Evolutionary conservation across 2,797 vertebrate genomes (phyloP).

Genomic region (Chiroxiphia lanceolata): DNA sequence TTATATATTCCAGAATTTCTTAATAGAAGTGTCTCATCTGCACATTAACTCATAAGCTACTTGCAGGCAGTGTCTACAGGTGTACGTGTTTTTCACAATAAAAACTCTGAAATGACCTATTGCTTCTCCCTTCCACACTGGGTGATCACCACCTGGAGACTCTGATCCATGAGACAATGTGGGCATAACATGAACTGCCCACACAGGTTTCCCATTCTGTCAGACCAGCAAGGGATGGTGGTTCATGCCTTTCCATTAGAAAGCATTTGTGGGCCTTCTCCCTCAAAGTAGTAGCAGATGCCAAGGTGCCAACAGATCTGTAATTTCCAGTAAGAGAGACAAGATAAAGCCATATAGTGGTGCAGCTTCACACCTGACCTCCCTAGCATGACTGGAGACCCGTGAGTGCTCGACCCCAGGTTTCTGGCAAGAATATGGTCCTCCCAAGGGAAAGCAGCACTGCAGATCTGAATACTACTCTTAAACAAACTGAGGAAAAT

Average conservation of each 20-base stretch:
- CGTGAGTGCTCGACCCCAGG: rapidly evolving
- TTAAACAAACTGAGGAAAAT: background rate
- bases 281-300: background rate
- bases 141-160: background rate
- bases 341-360: background rate
- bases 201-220: background rate
- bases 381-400: background rate
- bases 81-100: background rate
- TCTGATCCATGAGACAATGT: background rate
- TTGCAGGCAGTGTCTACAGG: background rate
- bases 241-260: background rate
- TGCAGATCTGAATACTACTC: background rate
- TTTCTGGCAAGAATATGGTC: background rate
- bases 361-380: background rate
- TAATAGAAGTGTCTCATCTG: background rate
- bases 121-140: background rate
- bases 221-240: background rate
- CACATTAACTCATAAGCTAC: background rate
- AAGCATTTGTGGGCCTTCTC: background rate
- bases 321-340: background rate
- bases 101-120: background rate
- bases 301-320: background rate
- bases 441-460: background rate
- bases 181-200: rapidly evolving
- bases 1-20: background rate